phyloP scores from a whole-genome alignment of 2,888 invertebrate species.

The Branchipolynoe longqiensis region DNA sequence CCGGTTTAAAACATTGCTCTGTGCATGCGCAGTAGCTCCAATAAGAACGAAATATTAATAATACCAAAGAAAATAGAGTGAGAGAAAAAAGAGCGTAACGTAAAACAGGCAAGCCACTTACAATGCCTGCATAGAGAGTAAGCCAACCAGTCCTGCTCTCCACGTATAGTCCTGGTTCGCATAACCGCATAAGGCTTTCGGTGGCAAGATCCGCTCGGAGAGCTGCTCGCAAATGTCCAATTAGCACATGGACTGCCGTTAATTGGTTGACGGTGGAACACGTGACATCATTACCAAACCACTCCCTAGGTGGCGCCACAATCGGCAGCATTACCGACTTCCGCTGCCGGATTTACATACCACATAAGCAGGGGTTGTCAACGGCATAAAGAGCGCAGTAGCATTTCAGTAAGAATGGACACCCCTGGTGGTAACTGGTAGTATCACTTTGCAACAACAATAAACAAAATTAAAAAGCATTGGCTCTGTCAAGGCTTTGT shows the following conservation, averaged over 20 bases:
- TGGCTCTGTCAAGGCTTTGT: too few relatives aligned
- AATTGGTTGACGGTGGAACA: conserved; percentile 12
- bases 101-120: conserved; percentile 1
- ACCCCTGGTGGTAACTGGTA: too few relatives aligned
- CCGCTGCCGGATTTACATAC: conserved; percentile 13
- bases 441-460: too few relatives aligned
- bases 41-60: too few relatives aligned
- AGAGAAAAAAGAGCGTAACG: too few relatives aligned
- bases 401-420: too few relatives aligned
- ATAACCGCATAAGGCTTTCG: neutral
- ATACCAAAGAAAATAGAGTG: too few relatives aligned
- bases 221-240: conserved; percentile 1
- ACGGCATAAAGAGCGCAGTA: too few relatives aligned
- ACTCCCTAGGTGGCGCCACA: conserved; percentile 4
- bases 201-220: neutral
- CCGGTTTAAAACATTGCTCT: too few relatives aligned
- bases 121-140: neutral
- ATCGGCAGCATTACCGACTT: conserved; percentile 20
- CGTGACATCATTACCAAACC: conserved; percentile 18
- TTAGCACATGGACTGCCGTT: neutral
- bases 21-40: too few relatives aligned
- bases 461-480: too few relatives aligned
- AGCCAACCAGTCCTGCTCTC: neutral
- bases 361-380: neutral
- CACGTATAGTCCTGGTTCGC: neutral